Evolutionary conservation across 2,888 invertebrate species (phyloP).

Genomic region (Pterostichus niger): DNA sequence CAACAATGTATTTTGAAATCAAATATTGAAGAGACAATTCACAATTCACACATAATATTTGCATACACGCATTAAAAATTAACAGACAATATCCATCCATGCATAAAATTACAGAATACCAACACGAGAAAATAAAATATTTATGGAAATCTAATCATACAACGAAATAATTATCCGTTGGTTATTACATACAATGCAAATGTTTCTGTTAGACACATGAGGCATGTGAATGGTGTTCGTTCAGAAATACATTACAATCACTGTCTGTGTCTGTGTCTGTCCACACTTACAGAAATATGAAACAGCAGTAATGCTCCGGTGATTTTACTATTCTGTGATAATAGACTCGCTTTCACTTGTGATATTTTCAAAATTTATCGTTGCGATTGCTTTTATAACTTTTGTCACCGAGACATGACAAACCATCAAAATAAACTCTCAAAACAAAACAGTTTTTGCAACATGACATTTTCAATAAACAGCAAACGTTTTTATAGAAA

Average conservation of each 20-base stretch:
- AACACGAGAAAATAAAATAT: slow-evolving; percentile 28
- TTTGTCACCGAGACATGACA: too few species aligned
- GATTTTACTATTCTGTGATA: slow-evolving; percentile 66
- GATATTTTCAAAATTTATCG: slow-evolving; percentile 57
- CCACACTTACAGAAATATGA: slow-evolving; percentile 52
- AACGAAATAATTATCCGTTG: slow-evolving; percentile 28
- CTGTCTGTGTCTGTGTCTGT: slow-evolving; percentile 17
- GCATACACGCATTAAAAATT: slow-evolving; percentile 36
- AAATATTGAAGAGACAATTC: slow-evolving; percentile 4
- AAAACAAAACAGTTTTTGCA: too few species aligned
- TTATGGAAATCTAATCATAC: slow-evolving; percentile 34
- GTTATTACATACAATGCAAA: slow-evolving; percentile 15
- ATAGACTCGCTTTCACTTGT: slow-evolving; percentile 61
- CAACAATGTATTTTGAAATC: slow-evolving; percentile 20
- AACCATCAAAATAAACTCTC: too few species aligned
- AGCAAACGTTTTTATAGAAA: too few species aligned
- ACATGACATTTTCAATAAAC: too few species aligned
- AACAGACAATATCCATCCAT: slow-evolving; percentile 45
- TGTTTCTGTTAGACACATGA: neutral
- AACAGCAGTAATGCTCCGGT: slow-evolving; percentile 60
- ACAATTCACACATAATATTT: slow-evolving; percentile 28
- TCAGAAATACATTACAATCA: neutral
- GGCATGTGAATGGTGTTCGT: slow-evolving; percentile 36
- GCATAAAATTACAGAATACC: slow-evolving; percentile 18
- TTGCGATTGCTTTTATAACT: slow-evolving; percentile 19